These are phyloP conservation scores for Variabilichromis moorii DNA, from an alignment of 2,113 vertebrate genomes.

Conservation along the genomic window DNA sequence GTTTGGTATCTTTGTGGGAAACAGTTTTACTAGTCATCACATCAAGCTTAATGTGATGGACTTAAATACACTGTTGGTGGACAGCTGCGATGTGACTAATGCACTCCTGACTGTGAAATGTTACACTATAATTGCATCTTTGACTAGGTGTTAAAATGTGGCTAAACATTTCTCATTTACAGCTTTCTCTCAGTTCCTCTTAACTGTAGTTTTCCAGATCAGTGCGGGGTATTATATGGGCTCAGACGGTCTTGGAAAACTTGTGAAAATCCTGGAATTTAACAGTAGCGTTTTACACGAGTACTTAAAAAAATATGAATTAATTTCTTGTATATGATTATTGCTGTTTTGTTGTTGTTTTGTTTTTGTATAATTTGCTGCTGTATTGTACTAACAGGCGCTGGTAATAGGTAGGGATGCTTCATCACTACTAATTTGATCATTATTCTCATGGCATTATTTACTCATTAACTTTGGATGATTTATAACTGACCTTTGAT, in stretches of 20 bases:
- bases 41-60: neutral
- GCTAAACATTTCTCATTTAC: neutral
- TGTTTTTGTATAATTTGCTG: conserved; percentile 1
- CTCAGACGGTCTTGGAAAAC: neutral
- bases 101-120: neutral
- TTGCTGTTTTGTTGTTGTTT: neutral
- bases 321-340: neutral
- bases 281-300: neutral
- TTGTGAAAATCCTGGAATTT: neutral
- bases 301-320: neutral
- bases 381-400: neutral
- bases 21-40: neutral
- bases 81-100: neutral
- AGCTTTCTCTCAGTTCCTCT: neutral
- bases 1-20: neutral
- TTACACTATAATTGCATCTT: neutral
- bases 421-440: neutral
- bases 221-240: neutral
- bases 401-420: neutral
- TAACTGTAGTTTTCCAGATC: neutral
- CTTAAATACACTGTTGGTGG: neutral
- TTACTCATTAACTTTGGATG: neutral
- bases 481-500: neutral
- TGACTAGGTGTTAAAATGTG: neutral
- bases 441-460: neutral